Conservation (phyloP, 1,140 invertebrate genomes). For the Formica exsecta region DNA sequence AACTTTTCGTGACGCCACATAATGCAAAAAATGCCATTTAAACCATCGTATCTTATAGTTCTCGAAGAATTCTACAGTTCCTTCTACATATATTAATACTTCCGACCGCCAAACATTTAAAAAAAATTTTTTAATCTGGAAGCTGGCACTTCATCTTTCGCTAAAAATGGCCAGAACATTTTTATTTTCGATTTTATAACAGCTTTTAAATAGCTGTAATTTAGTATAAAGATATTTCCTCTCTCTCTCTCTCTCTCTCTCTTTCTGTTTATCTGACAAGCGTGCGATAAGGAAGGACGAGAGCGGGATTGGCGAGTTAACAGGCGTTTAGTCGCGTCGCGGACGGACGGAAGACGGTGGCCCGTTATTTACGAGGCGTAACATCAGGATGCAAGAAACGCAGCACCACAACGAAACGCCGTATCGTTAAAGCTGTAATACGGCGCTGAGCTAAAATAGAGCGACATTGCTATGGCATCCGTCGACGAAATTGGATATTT, state of each 20-base stretch:
- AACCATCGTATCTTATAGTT: too few relatives aligned
- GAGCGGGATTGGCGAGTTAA: constrained; percentile 11
- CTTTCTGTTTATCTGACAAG: constrained; percentile 11
- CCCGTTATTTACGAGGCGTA: constrained; percentile 28
- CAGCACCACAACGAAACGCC: constrained; percentile 1
- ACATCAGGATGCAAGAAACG: constrained; percentile 11
- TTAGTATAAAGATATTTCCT: background rate
- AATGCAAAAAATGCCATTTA: too few relatives aligned
- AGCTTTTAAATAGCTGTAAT: constrained; percentile 18
- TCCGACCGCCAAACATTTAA: too few relatives aligned
- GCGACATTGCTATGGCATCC: background rate
- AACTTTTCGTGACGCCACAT: too few relatives aligned
- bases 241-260: too few relatives aligned
- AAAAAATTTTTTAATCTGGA: too few relatives aligned
- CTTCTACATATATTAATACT: too few relatives aligned
- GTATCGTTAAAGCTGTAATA: constrained; percentile 26
- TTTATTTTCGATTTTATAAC: too few relatives aligned
- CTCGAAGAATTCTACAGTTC: too few relatives aligned
- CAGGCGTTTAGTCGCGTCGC: constrained; percentile 37
- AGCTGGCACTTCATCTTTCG: too few relatives aligned
- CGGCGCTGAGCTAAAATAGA: background rate
- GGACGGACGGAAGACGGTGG: constrained; percentile 20
- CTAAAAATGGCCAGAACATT: too few relatives aligned
- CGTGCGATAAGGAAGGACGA: background rate
- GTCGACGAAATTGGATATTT: constrained; percentile 42